Evolutionary conservation across 2,113 vertebrate genomes (phyloP).

Genomic region (Nymphicus hollandicus): DNA sequence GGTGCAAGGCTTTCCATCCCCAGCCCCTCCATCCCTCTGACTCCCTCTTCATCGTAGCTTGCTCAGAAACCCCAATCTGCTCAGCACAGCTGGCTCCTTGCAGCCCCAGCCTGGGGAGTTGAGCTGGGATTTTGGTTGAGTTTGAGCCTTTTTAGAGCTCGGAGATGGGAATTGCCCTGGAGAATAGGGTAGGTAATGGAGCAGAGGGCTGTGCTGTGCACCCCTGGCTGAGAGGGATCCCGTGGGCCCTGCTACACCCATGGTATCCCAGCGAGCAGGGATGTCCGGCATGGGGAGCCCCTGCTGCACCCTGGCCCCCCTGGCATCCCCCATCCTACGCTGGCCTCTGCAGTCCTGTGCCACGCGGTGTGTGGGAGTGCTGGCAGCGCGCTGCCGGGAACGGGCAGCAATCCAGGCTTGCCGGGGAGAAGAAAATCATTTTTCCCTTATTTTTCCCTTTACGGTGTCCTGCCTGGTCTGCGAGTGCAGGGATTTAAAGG

Average conservation of each 20-base stretch:
- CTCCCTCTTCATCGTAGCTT: not conserved
- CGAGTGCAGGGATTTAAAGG: conserved; percentile 19
- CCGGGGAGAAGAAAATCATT: conserved; percentile 44
- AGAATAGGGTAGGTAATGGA: not conserved
- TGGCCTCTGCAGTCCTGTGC: conserved; percentile 22
- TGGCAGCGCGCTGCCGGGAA: conserved; percentile 19
- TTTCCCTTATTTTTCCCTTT: conserved; percentile 48
- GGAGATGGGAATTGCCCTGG: rapidly evolving
- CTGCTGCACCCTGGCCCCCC: rapidly evolving
- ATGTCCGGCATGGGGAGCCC: not conserved
- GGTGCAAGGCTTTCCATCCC: not conserved
- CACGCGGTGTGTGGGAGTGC: conserved; percentile 42
- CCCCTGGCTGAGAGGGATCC: rapidly evolving
- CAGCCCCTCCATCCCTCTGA: not conserved
- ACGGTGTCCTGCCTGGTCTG: not conserved
- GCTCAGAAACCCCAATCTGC: not conserved
- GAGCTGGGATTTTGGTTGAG: not conserved
- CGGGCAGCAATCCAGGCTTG: conserved; percentile 56
- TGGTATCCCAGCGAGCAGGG: not conserved
- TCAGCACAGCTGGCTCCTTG: not conserved
- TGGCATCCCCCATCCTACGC: not conserved
- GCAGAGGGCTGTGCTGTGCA: not conserved
- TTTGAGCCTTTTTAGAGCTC: not conserved
- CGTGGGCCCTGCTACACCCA: rapidly evolving
- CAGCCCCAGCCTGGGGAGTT: not conserved